Base-by-base conservation (phyloP, 2,113 vertebrate genomes). In the Tetrao urogallus region DNA sequence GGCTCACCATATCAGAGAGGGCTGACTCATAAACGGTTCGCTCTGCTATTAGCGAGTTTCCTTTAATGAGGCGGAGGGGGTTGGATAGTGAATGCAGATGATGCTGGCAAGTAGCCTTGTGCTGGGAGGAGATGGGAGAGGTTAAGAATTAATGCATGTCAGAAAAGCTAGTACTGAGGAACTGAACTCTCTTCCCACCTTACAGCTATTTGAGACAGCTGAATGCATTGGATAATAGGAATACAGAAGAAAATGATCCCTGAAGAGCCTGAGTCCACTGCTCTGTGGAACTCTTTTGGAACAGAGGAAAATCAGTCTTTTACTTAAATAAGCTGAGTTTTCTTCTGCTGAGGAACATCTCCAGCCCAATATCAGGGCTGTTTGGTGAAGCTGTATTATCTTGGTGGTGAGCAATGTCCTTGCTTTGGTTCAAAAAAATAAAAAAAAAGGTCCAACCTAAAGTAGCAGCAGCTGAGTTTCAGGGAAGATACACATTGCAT, bases 1-100 rank as follows among this genome's bases (percentile, higher is more conserved):
- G 56, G 75, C 28, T 61, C 36, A 0, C 36, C 18, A 1, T 1
- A 2, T 17, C 28, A 20, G 8, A 58, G 3, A 4, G 28, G 25
- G 28, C 47, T 30, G 54, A 22, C 47, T n/a, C 42, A 8, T 1
- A 7, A 48, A 54, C 0, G 0, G 58, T 57, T 66, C 36, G 36
- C 0, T 1, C 58, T 45, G 67, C 25, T 17, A 4, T 27, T 42
- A 18, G 30, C 5, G 52, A 72, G 57, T 11, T 85, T 63, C 58
- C 75, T 36, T 24, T 13, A 1, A 30, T 10, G 40, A 40, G 15
- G 4, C 16, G 4, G 60, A 57, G 38, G 71, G 75, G 40, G 4
- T 24, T 57, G 50, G 40, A 32, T 22, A 58, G 67, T 40, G 19
- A 8, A 48, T 5, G 25, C 34, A 13, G 64, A 27, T 27, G 45